Evolutionary conservation across 2,888 invertebrate genomes (phyloP), one percentile per base, ranked within the genome.

Genomic region (Thelaira solivaga): DNA sequence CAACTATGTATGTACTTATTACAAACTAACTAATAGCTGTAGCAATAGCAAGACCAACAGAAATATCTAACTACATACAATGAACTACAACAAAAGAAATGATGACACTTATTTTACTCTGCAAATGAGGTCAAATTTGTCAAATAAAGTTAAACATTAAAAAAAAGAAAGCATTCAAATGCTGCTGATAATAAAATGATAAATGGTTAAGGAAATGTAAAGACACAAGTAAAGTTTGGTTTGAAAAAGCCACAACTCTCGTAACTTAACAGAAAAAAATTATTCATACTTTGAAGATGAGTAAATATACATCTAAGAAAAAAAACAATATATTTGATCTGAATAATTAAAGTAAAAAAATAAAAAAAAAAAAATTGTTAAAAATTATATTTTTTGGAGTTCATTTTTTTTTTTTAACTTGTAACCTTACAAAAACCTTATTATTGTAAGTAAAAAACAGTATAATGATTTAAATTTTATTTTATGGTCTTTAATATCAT

Each of bases 111-210:
- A 78, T 65, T 78, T 74, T 71, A 78, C 69, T 61, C 53, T 55
- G 34, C 49, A 78, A 77, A 78, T 74, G 78, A 74, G 78, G 74
- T 78, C 69, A 78, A 78, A 78, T 78, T 78, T 78, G 78, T 78
- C 78, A 78, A 78, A 74, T 78, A 61, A 78, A 78, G 65, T 78
- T 78, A 65, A 49, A 65, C 34, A 59, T 5, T 26, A 22, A 47
- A 59, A 53, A 36, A 45, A 26, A 7, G 11, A 64, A 69, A 69
- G 26, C 47, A 78, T 78, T 78, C 65, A 74, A 78, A 78, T 74
- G 18, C 69, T 78, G 65, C 78, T 78, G 78, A 78, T 78, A 78
- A 71, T 78, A 74, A 78, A 74, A 74, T 78, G 78, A 74, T 65
- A 78, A 78, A 74, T 78, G 69, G 31, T 71, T 47, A 51, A 59